phyloP scores from a whole-genome alignment of 2,113 vertebrate genomes.

The Herpailurus yagouaroundi region DNA sequence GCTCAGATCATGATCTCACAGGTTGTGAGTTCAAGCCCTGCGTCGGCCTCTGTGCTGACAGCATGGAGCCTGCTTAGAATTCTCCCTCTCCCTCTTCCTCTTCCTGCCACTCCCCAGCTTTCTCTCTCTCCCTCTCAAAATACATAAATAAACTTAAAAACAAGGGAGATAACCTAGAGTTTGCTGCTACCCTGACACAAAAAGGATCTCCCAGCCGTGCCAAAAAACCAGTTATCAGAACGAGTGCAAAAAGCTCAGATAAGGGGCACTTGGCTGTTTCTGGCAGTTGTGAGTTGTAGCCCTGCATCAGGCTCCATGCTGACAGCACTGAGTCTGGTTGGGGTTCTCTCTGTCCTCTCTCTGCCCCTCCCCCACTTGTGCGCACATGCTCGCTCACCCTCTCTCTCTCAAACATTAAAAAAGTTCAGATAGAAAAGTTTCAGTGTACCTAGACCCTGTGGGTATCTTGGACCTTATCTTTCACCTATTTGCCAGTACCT shows the following conservation, averaged over 20 bases:
- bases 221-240: neutral
- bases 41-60: neutral
- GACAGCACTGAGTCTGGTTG: no score
- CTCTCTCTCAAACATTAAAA: no score
- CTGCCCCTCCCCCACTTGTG: no score
- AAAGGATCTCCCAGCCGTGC: neutral
- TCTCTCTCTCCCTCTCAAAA: neutral
- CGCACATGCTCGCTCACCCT: no score
- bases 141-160: neutral
- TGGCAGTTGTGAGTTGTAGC: no score
- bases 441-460: neutral
- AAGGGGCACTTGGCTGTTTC: no score
- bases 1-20: neutral
- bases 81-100: neutral
- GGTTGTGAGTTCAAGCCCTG: neutral
- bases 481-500: neutral
- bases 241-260: neutral
- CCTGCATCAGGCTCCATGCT: no score
- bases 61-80: neutral
- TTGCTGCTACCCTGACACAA: neutral
- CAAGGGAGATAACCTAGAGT: neutral
- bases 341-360: no score
- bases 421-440: neutral
- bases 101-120: neutral
- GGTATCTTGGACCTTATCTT: neutral